Evolutionary conservation across 1,140 invertebrate species (phyloP).

Genomic region (Matsumurasca onukii): DNA sequence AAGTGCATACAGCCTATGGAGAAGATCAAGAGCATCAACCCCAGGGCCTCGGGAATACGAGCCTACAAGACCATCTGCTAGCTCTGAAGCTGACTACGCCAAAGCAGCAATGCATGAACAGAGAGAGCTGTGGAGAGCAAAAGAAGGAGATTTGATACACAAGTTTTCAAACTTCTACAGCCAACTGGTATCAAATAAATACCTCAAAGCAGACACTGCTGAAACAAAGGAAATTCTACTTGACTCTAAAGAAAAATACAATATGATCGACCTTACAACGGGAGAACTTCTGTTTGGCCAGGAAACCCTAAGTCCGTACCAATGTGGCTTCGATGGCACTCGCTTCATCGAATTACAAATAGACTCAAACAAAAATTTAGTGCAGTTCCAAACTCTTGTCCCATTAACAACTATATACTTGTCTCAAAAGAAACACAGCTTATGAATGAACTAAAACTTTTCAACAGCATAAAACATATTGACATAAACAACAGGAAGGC

Average conservation of each 20-base stretch:
- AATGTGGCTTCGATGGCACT: conserved; percentile 6
- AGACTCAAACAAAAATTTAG: not conserved
- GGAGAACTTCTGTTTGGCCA: not conserved
- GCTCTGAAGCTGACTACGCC: not conserved
- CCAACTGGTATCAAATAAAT: not conserved
- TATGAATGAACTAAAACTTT: not conserved
- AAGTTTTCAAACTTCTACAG: not conserved
- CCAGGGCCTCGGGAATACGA: not conserved
- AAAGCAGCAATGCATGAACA: not conserved
- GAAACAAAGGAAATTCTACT: not conserved
- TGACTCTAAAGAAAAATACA: not conserved
- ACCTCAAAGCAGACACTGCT: not conserved
- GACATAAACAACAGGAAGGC: not conserved
- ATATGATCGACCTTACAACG: not conserved
- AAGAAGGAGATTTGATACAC: not conserved
- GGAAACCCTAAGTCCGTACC: not conserved
- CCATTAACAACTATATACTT: not conserved
- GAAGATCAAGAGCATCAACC: not conserved
- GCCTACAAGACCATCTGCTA: not conserved
- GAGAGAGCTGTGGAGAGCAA: conserved; percentile 8
- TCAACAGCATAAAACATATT: not conserved
- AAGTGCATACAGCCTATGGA: not conserved
- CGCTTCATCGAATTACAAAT: not conserved
- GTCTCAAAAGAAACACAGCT: not conserved
- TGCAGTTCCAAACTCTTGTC: not conserved